These are phyloP conservation scores for Syrphus vitripennis DNA, from an alignment of 2,888 invertebrate genomes.

Conservation along the genomic window DNA sequence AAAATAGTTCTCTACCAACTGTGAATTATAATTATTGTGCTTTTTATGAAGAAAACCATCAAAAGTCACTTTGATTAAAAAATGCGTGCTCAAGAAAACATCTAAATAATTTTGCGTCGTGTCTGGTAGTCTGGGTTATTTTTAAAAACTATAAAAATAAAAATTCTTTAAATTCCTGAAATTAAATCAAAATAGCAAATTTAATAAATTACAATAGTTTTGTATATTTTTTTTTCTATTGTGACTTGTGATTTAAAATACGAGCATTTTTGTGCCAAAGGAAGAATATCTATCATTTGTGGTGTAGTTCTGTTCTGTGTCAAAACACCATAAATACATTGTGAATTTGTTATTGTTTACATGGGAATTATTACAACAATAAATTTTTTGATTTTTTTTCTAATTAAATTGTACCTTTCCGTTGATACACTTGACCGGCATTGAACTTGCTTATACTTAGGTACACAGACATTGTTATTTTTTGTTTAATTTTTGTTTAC, in stretches of 20 bases:
- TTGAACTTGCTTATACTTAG: conserved; percentile 21
- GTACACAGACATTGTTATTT: not conserved
- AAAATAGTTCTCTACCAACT: not conserved
- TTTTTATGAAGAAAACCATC: not conserved
- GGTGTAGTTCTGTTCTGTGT: not conserved
- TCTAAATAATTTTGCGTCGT: not conserved
- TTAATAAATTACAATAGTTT: conserved; percentile 5
- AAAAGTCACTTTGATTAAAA: not conserved
- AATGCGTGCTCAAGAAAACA: not conserved
- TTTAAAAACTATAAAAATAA: conserved; percentile 33
- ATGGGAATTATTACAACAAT: not conserved
- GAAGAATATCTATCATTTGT: conserved; percentile 36
- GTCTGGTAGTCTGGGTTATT: conserved; percentile 28
- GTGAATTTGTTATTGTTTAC: conserved; percentile 32
- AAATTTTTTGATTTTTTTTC: not conserved
- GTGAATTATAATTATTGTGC: conserved; percentile 15
- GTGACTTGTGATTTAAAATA: conserved; percentile 14
- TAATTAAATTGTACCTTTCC: not conserved
- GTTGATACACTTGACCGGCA: conserved; percentile 36
- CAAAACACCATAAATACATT: conserved; percentile 23
- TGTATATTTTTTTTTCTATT: conserved; percentile 5
- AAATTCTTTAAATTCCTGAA: conserved; percentile 36
- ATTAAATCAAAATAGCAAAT: conserved; percentile 32
- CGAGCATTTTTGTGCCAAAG: not conserved
- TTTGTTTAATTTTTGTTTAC: not conserved